A percentile compares a stretch with the other conserved stretches of the same genome.
phyloP scores from a whole-genome alignment of 2,888 invertebrate genomes.

The Eupithecia pulchellata region DNA sequence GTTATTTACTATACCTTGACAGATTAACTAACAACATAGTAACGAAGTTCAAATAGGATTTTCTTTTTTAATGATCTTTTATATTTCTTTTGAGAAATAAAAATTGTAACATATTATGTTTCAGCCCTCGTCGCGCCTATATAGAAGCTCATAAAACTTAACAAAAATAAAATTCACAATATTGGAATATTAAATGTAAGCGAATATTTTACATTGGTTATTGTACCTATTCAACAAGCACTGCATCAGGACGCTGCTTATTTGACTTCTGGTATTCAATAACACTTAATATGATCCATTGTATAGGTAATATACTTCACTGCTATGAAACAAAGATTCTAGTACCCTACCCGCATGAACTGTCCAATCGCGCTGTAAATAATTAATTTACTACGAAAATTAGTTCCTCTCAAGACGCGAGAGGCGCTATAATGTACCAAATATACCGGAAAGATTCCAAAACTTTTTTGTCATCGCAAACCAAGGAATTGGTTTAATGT shows the following conservation, averaged over 20 bases:
- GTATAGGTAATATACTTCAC: no score
- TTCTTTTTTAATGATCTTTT: not conserved
- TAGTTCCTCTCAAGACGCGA: no score
- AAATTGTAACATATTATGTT: slow-evolving; percentile 17
- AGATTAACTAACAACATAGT: not conserved
- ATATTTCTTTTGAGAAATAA: not conserved
- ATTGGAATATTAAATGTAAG: slow-evolving; percentile 60
- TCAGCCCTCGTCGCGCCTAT: slow-evolving; percentile 1
- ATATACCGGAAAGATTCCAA: no score
- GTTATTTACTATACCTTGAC: not conserved
- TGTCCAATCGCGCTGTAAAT: no score
- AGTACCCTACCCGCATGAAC: no score
- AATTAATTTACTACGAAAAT: no score
- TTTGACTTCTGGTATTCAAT: slow-evolving; percentile 48
- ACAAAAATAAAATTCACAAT: slow-evolving; percentile 65
- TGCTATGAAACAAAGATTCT: no score
- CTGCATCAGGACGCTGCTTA: slow-evolving; percentile 35
- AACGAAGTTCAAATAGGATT: not conserved
- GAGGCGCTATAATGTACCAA: no score
- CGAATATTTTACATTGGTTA: slow-evolving; percentile 52
- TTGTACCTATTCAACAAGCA: slow-evolving; percentile 44
- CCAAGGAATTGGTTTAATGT: no score
- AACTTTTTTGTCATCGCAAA: no score
- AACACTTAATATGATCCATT: not conserved
- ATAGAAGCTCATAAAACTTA: slow-evolving; percentile 62